Conservation (phyloP, 2,797 vertebrate species). For the Peromyscus nudipes region DNA sequence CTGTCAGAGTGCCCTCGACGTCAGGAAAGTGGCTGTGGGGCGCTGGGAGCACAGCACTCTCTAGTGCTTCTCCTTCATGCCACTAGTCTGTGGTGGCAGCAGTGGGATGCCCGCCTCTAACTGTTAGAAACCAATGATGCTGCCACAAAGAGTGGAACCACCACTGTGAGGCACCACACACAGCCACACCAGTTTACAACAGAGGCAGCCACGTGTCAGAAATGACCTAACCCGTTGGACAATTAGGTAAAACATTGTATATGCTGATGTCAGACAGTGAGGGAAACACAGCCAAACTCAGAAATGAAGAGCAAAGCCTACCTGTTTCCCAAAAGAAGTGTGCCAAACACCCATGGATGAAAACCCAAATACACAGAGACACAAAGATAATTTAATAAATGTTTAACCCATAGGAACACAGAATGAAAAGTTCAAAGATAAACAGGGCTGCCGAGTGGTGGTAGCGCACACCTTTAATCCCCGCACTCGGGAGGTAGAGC, state of each 20-base stretch:
- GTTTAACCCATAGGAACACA: background rate
- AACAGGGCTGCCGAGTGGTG: background rate
- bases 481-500: too few species aligned
- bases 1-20: too few species aligned
- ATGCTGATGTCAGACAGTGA: background rate
- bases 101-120: background rate
- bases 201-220: background rate
- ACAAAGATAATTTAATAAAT: background rate
- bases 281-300: background rate
- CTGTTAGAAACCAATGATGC: background rate
- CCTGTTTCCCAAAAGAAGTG: background rate
- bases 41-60: background rate
- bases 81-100: too few species aligned
- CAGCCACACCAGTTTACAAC: background rate
- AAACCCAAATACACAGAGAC: background rate
- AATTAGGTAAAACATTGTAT: background rate
- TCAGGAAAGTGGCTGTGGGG: too few species aligned
- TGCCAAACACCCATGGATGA: background rate
- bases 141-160: background rate
- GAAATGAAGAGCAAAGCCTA: background rate
- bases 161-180: rapidly evolving
- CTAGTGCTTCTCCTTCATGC: background rate
- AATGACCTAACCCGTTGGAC: background rate
- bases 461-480: too few species aligned
- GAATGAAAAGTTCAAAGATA: background rate